Base-by-base conservation (phyloP, 2,113 vertebrate species). In the Actinemys pallida region DNA sequence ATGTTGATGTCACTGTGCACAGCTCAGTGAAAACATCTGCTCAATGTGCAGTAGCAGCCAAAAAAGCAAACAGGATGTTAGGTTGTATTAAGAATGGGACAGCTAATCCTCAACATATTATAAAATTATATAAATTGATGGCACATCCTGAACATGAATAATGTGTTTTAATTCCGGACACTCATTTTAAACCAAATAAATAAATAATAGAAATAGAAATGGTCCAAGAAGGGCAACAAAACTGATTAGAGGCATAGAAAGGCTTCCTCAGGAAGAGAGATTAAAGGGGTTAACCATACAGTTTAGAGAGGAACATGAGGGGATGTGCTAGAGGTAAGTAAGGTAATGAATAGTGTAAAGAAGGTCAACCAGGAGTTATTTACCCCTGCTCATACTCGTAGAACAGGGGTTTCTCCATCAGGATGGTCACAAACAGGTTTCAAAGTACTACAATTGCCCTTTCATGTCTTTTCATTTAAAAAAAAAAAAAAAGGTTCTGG, bases 241-340 rank as follows among this genome's bases (percentile, higher is more conserved):
- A 6, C 16, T 39, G 6, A 53, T n/a, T 81, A 45, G 42, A 84
- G 14, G 20, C 56, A 19, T 3, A 22, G 87, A 1, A 2, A 3
- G 6, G 50, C 5, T 49, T 82, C 59, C 14, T n/a, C 29, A 90
- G 27, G 12, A 12, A 56, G 65, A 22, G 52, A 75, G 13, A 42
- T 39, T 52, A 49, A 80, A 35, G 3, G 4, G 17, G 16, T 65
- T 65, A 65, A 19, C 47, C 4, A 6, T 90, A 2, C n/a, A 5
- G 0, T 47, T 89, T 12, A n/a, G 42, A 24, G 35, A 31, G 27
- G 50, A 22, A 62, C 0, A 0, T 20, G 22, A 22, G 47, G 45
- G 5, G 11, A 7, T 0, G 0, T 8, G 52, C 27, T 3, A 2
- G 35, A 1, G 39, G 25, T 88, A 53, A 27, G 54, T 82, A 1